These are phyloP conservation scores for Cancer borealis DNA, from an alignment of 2,888 invertebrate genomes.

Conservation along the genomic window DNA sequence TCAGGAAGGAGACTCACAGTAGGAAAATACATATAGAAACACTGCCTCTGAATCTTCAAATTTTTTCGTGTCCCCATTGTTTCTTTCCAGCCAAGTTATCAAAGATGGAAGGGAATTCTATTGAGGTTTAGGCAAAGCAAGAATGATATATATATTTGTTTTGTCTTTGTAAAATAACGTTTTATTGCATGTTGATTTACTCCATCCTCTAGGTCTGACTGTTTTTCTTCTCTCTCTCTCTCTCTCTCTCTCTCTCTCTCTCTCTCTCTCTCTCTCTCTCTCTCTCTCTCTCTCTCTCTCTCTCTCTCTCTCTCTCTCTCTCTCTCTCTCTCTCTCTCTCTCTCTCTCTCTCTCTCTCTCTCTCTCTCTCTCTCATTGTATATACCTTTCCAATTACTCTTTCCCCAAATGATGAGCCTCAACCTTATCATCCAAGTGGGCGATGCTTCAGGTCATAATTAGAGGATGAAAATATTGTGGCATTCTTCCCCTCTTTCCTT, in stretches of 20 bases:
- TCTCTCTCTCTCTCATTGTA: neutral
- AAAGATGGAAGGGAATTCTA: too few relatives aligned
- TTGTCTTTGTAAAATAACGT: too few relatives aligned
- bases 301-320: constrained; percentile 15
- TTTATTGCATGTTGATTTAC: too few relatives aligned
- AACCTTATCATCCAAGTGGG: constrained; percentile 12
- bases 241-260: constrained; percentile 17
- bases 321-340: neutral
- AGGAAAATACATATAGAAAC: too few relatives aligned
- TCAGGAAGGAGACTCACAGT: too few relatives aligned
- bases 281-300: constrained; percentile 21
- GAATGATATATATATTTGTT: too few relatives aligned
- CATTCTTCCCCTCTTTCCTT: constrained; percentile 8
- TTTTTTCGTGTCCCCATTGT: too few relatives aligned
- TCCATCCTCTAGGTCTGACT: too few relatives aligned
- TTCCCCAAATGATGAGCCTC: neutral
- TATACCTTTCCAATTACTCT: neutral
- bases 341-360: constrained; percentile 6
- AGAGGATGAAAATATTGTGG: constrained; percentile 5
- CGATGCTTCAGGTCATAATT: neutral
- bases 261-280: constrained; percentile 4
- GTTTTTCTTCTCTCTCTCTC: neutral
- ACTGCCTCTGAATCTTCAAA: too few relatives aligned
- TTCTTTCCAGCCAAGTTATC: too few relatives aligned
- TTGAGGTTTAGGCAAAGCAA: too few relatives aligned